phyloP scores from a whole-genome alignment of 2,888 invertebrate genomes.

The Athetis lepigone region DNA sequence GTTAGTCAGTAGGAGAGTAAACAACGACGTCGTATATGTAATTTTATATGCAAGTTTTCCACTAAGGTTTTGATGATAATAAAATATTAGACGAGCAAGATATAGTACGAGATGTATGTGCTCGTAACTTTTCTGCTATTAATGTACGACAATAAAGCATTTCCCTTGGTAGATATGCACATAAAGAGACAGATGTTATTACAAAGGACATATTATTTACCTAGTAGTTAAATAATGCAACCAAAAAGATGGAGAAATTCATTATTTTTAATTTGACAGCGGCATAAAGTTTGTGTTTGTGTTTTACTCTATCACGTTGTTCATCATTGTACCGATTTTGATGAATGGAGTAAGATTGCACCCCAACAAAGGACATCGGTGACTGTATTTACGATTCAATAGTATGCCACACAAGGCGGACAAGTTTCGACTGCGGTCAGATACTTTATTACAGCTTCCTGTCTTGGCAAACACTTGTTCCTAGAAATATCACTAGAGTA shows the following conservation, averaged over 20 bases:
- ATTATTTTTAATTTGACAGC: neutral
- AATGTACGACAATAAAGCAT: constrained; percentile 40
- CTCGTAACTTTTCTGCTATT: constrained; percentile 31
- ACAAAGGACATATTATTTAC: constrained; percentile 23
- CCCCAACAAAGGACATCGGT: too few species aligned
- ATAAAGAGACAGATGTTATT: constrained; percentile 16
- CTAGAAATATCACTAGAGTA: too few species aligned
- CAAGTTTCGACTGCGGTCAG: too few species aligned
- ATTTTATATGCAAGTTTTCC: constrained; percentile 15
- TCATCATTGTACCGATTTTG: too few species aligned
- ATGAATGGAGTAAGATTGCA: too few species aligned
- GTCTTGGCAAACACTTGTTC: too few species aligned
- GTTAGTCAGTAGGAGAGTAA: neutral
- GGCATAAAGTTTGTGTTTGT: too few species aligned
- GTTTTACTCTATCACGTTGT: too few species aligned
- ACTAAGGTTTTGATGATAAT: constrained; percentile 32
- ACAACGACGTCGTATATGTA: neutral
- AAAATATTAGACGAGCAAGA: constrained; percentile 29
- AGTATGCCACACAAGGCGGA: too few species aligned
- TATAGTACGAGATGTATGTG: constrained; percentile 26
- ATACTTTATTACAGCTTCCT: too few species aligned
- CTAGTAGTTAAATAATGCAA: neutral
- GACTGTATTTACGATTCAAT: too few species aligned
- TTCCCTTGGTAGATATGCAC: constrained; percentile 19
- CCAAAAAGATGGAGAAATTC: neutral